phyloP scores from a whole-genome alignment of 2,888 invertebrate species.

The Lypha dubia region DNA sequence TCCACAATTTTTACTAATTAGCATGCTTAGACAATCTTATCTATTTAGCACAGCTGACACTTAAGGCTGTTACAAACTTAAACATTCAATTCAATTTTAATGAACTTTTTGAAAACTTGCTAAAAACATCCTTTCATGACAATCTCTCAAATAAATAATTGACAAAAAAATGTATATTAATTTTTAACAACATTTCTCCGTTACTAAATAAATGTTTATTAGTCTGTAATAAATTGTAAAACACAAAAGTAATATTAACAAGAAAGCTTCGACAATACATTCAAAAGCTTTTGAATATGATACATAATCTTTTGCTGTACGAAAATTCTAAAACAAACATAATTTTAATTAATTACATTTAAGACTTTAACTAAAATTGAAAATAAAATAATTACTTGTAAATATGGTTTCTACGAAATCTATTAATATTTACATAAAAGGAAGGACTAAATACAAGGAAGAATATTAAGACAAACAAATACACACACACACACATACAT shows the following conservation, averaged over 20 bases:
- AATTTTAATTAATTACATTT: slow-evolving; percentile 52
- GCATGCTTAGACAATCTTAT: too few relatives aligned
- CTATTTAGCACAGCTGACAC: background rate
- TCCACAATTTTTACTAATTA: too few relatives aligned
- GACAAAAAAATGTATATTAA: too few relatives aligned
- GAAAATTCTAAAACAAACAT: background rate
- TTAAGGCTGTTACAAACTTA: too few relatives aligned
- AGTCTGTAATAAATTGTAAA: background rate
- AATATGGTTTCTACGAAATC: slow-evolving; percentile 8
- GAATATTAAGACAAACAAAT: background rate
- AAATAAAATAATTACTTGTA: slow-evolving; percentile 28
- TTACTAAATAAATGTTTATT: background rate
- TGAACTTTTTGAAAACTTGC: background rate
- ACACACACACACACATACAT: background rate
- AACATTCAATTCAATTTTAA: background rate
- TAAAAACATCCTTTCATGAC: background rate
- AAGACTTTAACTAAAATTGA: slow-evolving; percentile 26
- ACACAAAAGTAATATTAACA: background rate
- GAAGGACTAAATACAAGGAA: too few relatives aligned
- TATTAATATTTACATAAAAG: background rate
- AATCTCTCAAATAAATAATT: background rate
- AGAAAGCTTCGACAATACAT: background rate
- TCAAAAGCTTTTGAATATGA: background rate
- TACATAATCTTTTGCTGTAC: slow-evolving; percentile 14
- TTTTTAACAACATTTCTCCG: background rate